Percentiles rank a stretch among this genome's conserved stretches.
phyloP scores from a whole-genome alignment of 2,797 vertebrate genomes.

The Lerista edwardsae region DNA sequence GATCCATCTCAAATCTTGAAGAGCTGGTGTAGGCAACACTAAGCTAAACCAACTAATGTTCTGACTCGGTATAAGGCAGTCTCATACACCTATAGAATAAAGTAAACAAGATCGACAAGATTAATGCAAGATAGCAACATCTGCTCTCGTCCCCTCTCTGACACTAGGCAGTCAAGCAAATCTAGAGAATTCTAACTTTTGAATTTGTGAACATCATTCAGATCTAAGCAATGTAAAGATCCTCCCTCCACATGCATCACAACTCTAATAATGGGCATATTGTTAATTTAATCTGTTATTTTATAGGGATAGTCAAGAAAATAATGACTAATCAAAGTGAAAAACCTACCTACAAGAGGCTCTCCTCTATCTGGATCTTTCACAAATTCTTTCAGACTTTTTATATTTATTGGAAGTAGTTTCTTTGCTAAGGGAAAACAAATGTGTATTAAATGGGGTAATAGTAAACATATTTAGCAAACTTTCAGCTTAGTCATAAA shows the following conservation, averaged over 20 bases:
- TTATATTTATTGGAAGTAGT: constrained; percentile 35
- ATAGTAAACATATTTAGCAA: not conserved
- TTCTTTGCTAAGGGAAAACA: constrained; percentile 47
- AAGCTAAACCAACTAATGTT: too few relatives aligned
- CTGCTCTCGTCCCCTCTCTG: not conserved
- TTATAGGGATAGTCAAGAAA: not conserved
- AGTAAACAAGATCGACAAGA: not conserved
- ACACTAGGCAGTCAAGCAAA: not conserved
- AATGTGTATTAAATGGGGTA: not conserved
- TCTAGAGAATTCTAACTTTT: too few relatives aligned
- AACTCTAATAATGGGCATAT: not conserved
- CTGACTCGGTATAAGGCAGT: too few relatives aligned
- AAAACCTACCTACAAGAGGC: constrained; percentile 63
- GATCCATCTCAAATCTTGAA: too few relatives aligned
- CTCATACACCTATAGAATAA: not conserved
- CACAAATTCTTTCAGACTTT: constrained; percentile 65
- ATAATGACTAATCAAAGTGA: constrained; percentile 1
- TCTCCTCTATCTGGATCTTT: constrained; percentile 67
- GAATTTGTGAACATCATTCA: too few relatives aligned
- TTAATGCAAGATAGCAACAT: not conserved
- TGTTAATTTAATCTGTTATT: not conserved
- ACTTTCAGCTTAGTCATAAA: not conserved
- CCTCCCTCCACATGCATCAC: not conserved
- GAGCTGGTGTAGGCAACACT: too few relatives aligned
- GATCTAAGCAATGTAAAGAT: not conserved